phyloP scores from a whole-genome alignment of 2,113 vertebrate species.

The Zonotrichia leucophrys region DNA sequence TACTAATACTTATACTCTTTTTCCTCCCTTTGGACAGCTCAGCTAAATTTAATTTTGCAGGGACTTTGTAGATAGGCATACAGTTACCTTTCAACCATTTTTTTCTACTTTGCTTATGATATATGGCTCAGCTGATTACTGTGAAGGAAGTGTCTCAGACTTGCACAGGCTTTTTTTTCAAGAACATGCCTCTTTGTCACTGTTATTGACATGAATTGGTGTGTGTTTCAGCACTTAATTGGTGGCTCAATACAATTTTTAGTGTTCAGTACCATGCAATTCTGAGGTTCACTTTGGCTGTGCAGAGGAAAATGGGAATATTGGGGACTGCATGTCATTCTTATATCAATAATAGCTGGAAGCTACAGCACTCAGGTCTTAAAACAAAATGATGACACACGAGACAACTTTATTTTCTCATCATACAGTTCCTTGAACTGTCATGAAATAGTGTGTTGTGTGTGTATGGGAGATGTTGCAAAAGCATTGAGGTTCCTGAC shows the following conservation, averaged over 20 bases:
- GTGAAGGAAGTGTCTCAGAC: background rate
- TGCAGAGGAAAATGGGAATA: background rate
- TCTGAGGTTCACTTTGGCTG: background rate
- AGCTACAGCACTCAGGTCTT: background rate
- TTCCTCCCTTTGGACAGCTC: background rate
- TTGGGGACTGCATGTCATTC: background rate
- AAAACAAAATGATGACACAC: background rate
- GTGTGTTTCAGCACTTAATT: conserved; percentile 21
- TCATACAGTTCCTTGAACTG: background rate
- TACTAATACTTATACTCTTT: background rate
- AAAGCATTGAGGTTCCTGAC: background rate
- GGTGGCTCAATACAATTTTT: background rate
- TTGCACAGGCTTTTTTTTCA: background rate
- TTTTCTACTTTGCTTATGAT: background rate
- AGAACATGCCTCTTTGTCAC: background rate
- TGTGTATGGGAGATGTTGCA: background rate
- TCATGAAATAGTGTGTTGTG: background rate
- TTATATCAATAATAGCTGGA: background rate
- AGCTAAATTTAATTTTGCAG: background rate
- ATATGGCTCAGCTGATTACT: background rate
- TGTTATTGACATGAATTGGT: background rate
- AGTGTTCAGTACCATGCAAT: background rate
- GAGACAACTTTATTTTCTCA: background rate
- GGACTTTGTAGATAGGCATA: background rate
- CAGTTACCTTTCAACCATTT: background rate